These are phyloP conservation scores for Scrobipalpa atriplicella DNA, from an alignment of 2,888 invertebrate species.

Conservation along the genomic window DNA sequence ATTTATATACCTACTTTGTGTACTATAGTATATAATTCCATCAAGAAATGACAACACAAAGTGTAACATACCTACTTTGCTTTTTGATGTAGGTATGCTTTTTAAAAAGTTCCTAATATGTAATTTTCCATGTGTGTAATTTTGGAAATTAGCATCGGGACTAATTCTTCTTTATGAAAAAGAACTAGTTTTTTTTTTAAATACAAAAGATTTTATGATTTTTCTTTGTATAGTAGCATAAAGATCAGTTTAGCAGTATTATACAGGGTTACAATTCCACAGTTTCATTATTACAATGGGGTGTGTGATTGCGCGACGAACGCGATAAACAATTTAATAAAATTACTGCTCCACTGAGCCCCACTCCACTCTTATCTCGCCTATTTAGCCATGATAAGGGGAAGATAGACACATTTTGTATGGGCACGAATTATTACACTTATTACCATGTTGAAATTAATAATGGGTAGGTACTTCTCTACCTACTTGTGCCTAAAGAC, in stretches of 20 bases:
- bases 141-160: too few species aligned
- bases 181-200: too few species aligned
- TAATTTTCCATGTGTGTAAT: too few species aligned
- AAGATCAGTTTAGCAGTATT: neutral
- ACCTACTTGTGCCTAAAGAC: neutral
- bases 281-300: conserved; percentile 34
- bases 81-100: too few species aligned
- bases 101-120: too few species aligned
- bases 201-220: too few species aligned
- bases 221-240: too few species aligned
- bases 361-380: conserved; percentile 33
- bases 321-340: conserved; percentile 44
- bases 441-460: conserved; percentile 22
- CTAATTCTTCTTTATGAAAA: too few species aligned
- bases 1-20: too few species aligned
- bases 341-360: conserved; percentile 35
- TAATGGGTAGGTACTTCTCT: neutral
- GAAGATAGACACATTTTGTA: conserved; percentile 25
- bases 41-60: too few species aligned
- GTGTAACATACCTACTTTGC: too few species aligned
- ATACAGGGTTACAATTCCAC: neutral
- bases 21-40: too few species aligned
- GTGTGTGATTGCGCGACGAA: conserved; percentile 39
- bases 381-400: conserved; percentile 33
- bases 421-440: conserved; percentile 21